Percentiles rank a stretch among this genome's conserved stretches.
Evolutionary conservation across 2,888 invertebrate species (phyloP).

Genomic region (Opisthograptis luteolata): DNA sequence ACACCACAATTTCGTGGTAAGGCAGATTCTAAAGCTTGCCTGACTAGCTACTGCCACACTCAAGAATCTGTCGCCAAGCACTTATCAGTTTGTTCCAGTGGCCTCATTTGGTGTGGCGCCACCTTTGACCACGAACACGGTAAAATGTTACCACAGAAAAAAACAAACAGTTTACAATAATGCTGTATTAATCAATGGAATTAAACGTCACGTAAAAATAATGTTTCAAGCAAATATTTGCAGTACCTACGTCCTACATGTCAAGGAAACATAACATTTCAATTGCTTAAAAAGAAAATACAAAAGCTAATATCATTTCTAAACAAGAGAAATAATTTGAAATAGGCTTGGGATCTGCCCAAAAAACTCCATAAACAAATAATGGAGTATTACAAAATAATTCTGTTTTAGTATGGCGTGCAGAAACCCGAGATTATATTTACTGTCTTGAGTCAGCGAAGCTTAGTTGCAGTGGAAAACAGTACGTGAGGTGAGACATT

Average conservation of each 20-base stretch:
- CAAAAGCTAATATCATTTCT: slow-evolving; percentile 8
- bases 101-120: too few species aligned
- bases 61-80: too few species aligned
- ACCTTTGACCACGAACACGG: too few species aligned
- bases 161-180: too few species aligned
- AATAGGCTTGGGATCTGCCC: slow-evolving; percentile 1
- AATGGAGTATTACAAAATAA: slow-evolving; percentile 40
- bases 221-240: too few species aligned
- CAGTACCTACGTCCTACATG: neutral
- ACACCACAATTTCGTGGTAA: too few species aligned
- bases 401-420: slow-evolving; percentile 35
- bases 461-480: slow-evolving; percentile 21
- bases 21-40: too few species aligned
- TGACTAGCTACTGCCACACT: too few species aligned
- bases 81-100: too few species aligned
- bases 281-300: slow-evolving; percentile 7
- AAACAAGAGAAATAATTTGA: neutral
- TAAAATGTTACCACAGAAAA: too few species aligned
- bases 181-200: too few species aligned
- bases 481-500: neutral
- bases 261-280: slow-evolving; percentile 5
- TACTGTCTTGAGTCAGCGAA: slow-evolving; percentile 41
- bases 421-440: slow-evolving; percentile 42
- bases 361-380: slow-evolving; percentile 31
- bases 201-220: neutral